Percentiles rank a stretch among this genome's conserved stretches.
Conservation (phyloP, 2,113 vertebrate genomes). For the rabbit (Oryctolagus cuniculus) region DNA sequence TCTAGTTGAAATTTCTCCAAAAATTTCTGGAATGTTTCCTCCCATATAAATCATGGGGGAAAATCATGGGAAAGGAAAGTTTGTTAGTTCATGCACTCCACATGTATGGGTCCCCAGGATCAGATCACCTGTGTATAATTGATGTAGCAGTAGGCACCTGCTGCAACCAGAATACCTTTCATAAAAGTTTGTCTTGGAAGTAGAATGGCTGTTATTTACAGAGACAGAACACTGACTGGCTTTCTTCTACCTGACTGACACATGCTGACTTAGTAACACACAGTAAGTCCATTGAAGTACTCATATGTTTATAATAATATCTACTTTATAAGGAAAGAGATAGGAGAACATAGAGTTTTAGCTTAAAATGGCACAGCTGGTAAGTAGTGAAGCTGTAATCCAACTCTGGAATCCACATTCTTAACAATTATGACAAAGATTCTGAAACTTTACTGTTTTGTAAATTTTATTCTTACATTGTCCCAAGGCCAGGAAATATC, state of each 20-base stretch:
- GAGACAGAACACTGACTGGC: not conserved
- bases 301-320: not conserved
- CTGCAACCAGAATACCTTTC: not conserved
- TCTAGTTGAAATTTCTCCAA: slow-evolving; percentile 48
- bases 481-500: not conserved
- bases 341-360: not conserved
- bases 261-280: not conserved
- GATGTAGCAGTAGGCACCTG: not conserved
- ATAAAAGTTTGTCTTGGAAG: not conserved
- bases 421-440: not conserved
- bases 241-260: not conserved
- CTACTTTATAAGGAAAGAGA: not conserved
- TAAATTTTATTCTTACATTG: not conserved
- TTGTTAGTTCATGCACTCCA: not conserved
- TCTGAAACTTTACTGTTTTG: not conserved
- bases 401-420: not conserved
- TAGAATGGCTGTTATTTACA: not conserved
- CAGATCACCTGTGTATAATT: not conserved
- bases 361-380: not conserved
- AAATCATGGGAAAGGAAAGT: not conserved
- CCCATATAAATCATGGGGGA: not conserved
- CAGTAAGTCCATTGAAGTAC: not conserved
- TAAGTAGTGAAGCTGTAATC: not conserved
- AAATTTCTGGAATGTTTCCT: not conserved
- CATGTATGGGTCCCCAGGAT: not conserved